Evolutionary conservation across 2,888 invertebrate species (phyloP), one percentile per base, ranked within the genome.

Genomic region (Bellardia bayeri): DNA sequence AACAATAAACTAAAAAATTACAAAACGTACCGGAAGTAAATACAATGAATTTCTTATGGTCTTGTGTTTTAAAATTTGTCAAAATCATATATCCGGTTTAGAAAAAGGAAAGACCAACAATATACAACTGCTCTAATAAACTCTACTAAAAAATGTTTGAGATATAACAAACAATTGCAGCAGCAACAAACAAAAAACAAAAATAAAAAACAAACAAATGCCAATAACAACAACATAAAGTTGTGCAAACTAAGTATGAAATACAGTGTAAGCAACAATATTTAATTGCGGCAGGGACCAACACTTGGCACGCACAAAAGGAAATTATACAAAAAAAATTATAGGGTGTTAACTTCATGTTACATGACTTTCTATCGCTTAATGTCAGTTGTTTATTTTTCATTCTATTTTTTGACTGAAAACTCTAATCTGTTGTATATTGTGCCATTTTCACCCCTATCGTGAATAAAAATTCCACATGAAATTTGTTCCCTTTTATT

Each of bases 241-340:
- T 71, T 56, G 23, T 40, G 72, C 66, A 76, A 85, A 85, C 54
- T 56, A 42, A 83, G 45, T 37, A 79, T 81, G 33, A 66, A 81
- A 82, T 58, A 42, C 45, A 58, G 54, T 76, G 40, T 75, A 63
- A 14, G 13, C 7, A 45, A 61, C 37, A 74, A 40, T 1, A 4
- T 30, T 14, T 5, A 58, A 0, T 16, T 40, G 8, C 74, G 42
- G 56, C 45, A 37, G 37, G 14, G 81, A 3, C 61, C 7, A 80
- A 40, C 23, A 2, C 4, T 61, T 23, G 42, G 33, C 23, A 30
- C 51, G 37, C 37, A 37, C 23, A 23, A 23, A 1, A 23, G 1
- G 23, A 23, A 23, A 23, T 23, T 23, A 23, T 23, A 23, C 0
- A 23, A 23, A 23, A 23, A 23, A 23, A 23, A 23, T 23, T 23